Evolutionary conservation across 2,888 invertebrate species (phyloP), one percentile per base, ranked within the genome.

Genomic region (Candidula unifasciata): DNA sequence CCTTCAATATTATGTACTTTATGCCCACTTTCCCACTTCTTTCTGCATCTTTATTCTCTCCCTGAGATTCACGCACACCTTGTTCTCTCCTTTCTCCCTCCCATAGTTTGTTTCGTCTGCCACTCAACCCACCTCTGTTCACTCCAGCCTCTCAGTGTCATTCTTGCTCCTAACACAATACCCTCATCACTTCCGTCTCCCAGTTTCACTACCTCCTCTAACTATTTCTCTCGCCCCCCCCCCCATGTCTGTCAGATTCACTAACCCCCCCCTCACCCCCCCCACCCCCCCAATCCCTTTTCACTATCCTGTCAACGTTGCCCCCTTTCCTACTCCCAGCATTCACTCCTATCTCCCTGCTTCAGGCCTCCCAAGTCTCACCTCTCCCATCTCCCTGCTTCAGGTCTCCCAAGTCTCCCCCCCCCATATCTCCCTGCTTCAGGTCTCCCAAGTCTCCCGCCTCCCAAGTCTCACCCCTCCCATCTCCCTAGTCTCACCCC

Each of bases 401-500:
- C 8, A 27, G 27, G n/a, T 27, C 78, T 24, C 3, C 33, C 57
- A 54, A 16, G 13, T 35, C 80, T 27, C 71, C 27, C 64, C 37
- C 27, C 30, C 69, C 52, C 69, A 33, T 69, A n/a, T 35, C 44
- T 27, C 71, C 21, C 35, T 21, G 13, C 21, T 54, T 71, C 80
- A 54, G 30, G n/a, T 71, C 30, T 24, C 30, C 54, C 30, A 18
- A n/a, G 73, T 24, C 73, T 33, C 81, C 35, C 71, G 16, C 73
- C 33, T 73, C n/a, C 73, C 3, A 71, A 8, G 30, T 18, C 57
- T 60, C 80, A 57, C 80, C 13, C 60, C 37, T n/a, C 66, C 37
- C 24, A 21, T n/a, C 35, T 30, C 21, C 37, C 5, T 13, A n/a
- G 44, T 3, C 89, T 86, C 84, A 93, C 93, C 93, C n/a, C n/a